phyloP scores from a whole-genome alignment of 2,888 invertebrate genomes.

The Lepidocyrtinus sp. region DNA sequence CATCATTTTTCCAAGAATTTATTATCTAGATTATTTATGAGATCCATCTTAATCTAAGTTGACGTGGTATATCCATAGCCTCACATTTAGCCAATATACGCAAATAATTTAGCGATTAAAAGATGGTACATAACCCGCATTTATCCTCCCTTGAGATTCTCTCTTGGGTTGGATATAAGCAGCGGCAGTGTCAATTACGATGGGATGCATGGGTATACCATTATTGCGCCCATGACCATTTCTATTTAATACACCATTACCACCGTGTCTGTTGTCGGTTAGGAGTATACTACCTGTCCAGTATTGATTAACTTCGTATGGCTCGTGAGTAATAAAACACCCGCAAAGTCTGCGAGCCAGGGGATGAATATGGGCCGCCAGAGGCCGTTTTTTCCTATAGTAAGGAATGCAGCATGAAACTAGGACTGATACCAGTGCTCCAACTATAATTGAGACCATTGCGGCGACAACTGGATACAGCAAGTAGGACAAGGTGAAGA shows the following conservation, averaged over 20 bases:
- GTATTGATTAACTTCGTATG: neutral
- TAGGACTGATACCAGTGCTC: slow-evolving; percentile 55
- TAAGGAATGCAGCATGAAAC: slow-evolving; percentile 19
- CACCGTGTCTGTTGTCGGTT: neutral
- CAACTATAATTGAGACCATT: slow-evolving; percentile 57
- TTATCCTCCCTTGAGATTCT: slow-evolving; percentile 37
- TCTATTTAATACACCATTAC: neutral
- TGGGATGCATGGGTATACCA: slow-evolving; percentile 45
- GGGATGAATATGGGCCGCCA: slow-evolving; percentile 32
- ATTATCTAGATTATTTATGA: too few relatives aligned
- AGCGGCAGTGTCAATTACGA: slow-evolving; percentile 38
- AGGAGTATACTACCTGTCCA: neutral
- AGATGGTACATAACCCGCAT: slow-evolving; percentile 15
- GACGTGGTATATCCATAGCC: too few relatives aligned
- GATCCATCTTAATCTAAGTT: too few relatives aligned
- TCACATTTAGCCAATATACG: too few relatives aligned
- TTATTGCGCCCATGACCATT: neutral
- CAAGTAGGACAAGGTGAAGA: slow-evolving; percentile 65
- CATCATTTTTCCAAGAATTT: too few relatives aligned
- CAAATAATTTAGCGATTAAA: neutral
- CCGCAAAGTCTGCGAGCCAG: slow-evolving; percentile 27
- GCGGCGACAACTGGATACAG: slow-evolving; percentile 65
- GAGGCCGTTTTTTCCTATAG: slow-evolving; percentile 17
- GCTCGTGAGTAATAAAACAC: slow-evolving; percentile 11
- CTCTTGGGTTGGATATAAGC: slow-evolving; percentile 45